Evolutionary conservation across 2,888 invertebrate species (phyloP).

Genomic region (Diplolepis rosae): DNA sequence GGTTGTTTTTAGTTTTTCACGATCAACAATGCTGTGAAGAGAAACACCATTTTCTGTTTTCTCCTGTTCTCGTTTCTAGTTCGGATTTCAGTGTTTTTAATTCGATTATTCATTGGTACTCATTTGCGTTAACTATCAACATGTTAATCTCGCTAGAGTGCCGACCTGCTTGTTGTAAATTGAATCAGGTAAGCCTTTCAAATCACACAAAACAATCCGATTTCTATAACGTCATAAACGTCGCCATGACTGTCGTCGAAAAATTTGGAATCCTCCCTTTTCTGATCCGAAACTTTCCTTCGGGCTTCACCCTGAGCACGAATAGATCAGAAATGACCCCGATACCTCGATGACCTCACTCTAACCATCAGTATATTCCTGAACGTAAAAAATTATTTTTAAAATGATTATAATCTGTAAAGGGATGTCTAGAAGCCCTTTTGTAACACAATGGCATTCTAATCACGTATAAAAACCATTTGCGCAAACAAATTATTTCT

Average conservation of each 20-base stretch:
- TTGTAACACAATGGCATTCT: too few relatives aligned
- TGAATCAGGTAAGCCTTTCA: neutral
- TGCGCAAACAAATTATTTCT: too few relatives aligned
- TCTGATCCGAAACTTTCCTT: neutral
- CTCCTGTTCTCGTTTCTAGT: neutral
- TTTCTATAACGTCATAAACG: neutral
- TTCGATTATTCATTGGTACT: neutral
- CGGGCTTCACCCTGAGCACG: neutral
- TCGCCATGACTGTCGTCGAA: neutral
- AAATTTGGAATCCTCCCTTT: neutral
- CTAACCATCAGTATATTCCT: neutral
- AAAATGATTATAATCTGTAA: too few relatives aligned
- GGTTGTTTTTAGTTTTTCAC: neutral
- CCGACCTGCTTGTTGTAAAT: neutral
- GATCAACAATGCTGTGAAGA: neutral
- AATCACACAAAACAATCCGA: neutral
- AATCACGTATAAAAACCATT: too few relatives aligned
- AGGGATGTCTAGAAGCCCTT: too few relatives aligned
- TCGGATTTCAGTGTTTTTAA: slow-evolving; percentile 10
- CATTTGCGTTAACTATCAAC: neutral
- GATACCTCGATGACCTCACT: neutral
- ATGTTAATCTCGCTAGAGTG: neutral
- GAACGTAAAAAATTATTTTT: neutral
- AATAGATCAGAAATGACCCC: neutral
- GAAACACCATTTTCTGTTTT: slow-evolving; percentile 5